These are phyloP conservation scores for Torymus tubicola DNA, from an alignment of 2,888 invertebrate genomes.

Conservation along the genomic window DNA sequence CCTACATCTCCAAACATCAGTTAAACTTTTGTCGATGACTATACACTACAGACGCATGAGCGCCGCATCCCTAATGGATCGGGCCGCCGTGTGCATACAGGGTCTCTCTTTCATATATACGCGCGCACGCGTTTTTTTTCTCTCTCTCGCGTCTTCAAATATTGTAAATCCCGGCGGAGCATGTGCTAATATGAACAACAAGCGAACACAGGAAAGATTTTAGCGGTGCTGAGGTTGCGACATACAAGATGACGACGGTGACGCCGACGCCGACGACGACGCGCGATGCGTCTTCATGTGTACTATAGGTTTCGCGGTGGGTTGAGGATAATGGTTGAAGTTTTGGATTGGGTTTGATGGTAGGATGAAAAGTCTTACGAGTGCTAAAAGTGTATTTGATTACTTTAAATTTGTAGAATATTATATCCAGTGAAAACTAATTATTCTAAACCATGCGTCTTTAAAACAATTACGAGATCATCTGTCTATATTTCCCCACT, in stretches of 20 bases:
- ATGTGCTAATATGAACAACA: slow-evolving; percentile 74
- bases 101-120: neutral
- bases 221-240: slow-evolving; percentile 60
- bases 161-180: slow-evolving; percentile 63
- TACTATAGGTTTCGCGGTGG: too few species aligned
- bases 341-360: too few species aligned
- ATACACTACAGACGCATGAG: neutral
- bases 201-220: slow-evolving; percentile 73
- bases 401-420: too few species aligned
- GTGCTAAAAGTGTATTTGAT: too few species aligned
- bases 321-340: too few species aligned
- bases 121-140: neutral
- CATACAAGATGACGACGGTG: neutral
- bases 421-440: too few species aligned
- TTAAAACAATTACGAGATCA: too few species aligned
- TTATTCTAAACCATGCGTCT: too few species aligned
- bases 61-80: slow-evolving; percentile 30
- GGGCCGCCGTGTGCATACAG: neutral
- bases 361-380: too few species aligned
- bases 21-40: slow-evolving; percentile 9
- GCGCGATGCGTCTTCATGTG: too few species aligned
- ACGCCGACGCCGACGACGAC: too few species aligned
- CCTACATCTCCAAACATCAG: neutral
- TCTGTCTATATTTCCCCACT: too few species aligned
- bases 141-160: slow-evolving; percentile 57